phyloP scores from a whole-genome alignment of 37 sponge, comb jelly and placozoan genomes.

The Ephydatia muelleri region DNA sequence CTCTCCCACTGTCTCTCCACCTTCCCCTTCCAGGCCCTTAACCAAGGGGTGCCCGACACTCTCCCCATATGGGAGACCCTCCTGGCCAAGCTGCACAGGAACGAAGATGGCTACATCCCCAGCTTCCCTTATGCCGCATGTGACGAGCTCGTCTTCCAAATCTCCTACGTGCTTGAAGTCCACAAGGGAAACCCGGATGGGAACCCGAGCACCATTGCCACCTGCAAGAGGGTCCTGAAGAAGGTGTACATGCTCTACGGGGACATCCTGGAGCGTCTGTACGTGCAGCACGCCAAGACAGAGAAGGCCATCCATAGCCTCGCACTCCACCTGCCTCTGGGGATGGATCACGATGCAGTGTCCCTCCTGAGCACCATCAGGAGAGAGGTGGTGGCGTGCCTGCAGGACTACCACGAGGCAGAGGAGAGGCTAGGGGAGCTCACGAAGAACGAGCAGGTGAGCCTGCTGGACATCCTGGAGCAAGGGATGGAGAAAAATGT shows the following conservation, averaged over 20 bases:
- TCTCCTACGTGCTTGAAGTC: constrained; percentile 40
- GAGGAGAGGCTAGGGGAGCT: constrained; percentile 34
- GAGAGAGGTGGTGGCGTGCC: constrained; percentile 53
- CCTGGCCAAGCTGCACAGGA: constrained; percentile 58
- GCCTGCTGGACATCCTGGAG: constrained; percentile 2
- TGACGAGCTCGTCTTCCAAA: constrained; percentile 59
- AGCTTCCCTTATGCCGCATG: constrained; percentile 66
- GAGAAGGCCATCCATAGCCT: constrained; percentile 54
- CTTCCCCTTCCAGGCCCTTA: constrained; percentile 68
- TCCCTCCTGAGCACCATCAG: constrained; percentile 54
- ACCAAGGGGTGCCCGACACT: constrained; percentile 46
- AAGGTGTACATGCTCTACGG: constrained; percentile 78
- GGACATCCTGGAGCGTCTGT: constrained; percentile 50
- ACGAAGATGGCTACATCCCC: constrained; percentile 71
- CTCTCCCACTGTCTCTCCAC: constrained; percentile 59
- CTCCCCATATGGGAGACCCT: constrained; percentile 79
- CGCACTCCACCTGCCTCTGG: constrained; percentile 51
- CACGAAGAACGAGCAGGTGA: constrained; percentile 6
- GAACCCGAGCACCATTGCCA: background rate
- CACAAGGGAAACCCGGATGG: background rate
- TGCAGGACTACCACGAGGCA: constrained; percentile 61
- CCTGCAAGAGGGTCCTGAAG: constrained; percentile 60
- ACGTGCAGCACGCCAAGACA: constrained; percentile 36
- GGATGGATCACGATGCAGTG: constrained; percentile 26
- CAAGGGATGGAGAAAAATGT: background rate